phyloP scores from a whole-genome alignment of 2,797 vertebrate genomes.

The Propithecus deckenii region DNA sequence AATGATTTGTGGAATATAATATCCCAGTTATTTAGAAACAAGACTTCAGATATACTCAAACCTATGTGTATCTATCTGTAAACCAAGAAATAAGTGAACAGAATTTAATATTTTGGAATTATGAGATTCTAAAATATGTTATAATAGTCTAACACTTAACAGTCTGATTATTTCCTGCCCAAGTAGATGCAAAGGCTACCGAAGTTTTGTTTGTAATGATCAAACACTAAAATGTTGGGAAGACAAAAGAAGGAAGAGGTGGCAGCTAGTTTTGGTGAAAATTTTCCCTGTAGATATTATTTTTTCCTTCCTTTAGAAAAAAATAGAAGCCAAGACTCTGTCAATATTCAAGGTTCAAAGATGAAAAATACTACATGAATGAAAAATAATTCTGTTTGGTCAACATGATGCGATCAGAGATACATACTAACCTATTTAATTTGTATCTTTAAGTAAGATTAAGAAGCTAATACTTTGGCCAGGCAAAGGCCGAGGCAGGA shows the following conservation, averaged over 20 bases:
- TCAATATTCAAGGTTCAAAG: not conserved
- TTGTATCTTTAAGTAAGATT: not conserved
- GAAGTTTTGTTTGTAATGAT: slow-evolving; percentile 3
- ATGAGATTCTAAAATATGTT: not conserved
- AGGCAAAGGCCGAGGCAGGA: too few species aligned
- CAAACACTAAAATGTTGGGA: not conserved
- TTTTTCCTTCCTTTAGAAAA: not conserved
- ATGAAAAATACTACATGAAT: not conserved
- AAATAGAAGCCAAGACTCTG: not conserved
- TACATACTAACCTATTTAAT: not conserved
- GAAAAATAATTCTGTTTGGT: slow-evolving; percentile 1
- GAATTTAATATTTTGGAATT: not conserved
- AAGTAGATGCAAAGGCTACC: not conserved
- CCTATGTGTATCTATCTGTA: not conserved
- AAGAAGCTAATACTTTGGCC: not conserved
- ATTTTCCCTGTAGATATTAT: not conserved
- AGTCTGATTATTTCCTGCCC: not conserved
- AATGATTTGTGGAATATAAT: slow-evolving; percentile 25
- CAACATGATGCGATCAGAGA: not conserved
- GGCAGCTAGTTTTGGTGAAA: not conserved
- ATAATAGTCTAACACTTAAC: not conserved
- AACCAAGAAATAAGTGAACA: slow-evolving; percentile 12
- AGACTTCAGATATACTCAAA: not conserved
- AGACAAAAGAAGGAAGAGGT: not conserved
- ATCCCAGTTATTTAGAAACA: not conserved